Conservation (phyloP, 2,888 invertebrate species). For the Acleris cristana region DNA sequence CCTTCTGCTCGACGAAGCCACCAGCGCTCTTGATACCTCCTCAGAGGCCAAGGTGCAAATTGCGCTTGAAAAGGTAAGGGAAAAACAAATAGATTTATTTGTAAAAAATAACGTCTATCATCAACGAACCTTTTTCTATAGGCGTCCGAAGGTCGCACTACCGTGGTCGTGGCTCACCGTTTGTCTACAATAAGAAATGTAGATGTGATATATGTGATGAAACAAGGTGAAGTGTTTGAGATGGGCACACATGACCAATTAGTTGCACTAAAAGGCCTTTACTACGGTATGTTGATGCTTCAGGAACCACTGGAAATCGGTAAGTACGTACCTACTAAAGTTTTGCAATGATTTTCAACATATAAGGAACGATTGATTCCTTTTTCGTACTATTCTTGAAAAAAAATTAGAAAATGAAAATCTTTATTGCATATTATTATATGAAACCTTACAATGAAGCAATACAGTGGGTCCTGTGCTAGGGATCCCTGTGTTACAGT, state of each 20-base stretch:
- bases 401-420: too few species aligned
- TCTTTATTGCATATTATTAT: too few species aligned
- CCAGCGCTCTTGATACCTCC: constrained; percentile 93
- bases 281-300: constrained; percentile 85
- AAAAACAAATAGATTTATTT: not conserved
- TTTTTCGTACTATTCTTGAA: too few species aligned
- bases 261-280: constrained; percentile 84
- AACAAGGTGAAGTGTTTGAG: constrained; percentile 85
- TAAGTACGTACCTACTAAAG: not conserved
- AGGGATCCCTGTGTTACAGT: too few species aligned
- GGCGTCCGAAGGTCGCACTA: constrained; percentile 89
- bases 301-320: constrained; percentile 61
- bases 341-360: not conserved
- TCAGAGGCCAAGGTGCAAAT: constrained; percentile 94
- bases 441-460: too few species aligned
- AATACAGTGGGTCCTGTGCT: too few species aligned
- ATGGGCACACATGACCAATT: constrained; percentile 86
- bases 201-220: constrained; percentile 77
- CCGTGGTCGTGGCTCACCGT: constrained; percentile 92
- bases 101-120: not conserved
- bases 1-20: constrained; percentile 93
- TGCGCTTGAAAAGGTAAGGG: constrained; percentile 87
- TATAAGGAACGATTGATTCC: too few species aligned
- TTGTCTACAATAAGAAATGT: constrained; percentile 88
- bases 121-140: constrained; percentile 29